A percentile compares a stretch with the other conserved stretches of the same genome.
These are phyloP conservation scores for Lepidotrigona ventralis DNA, from an alignment of 1,140 invertebrate species.

Conservation along the genomic window DNA sequence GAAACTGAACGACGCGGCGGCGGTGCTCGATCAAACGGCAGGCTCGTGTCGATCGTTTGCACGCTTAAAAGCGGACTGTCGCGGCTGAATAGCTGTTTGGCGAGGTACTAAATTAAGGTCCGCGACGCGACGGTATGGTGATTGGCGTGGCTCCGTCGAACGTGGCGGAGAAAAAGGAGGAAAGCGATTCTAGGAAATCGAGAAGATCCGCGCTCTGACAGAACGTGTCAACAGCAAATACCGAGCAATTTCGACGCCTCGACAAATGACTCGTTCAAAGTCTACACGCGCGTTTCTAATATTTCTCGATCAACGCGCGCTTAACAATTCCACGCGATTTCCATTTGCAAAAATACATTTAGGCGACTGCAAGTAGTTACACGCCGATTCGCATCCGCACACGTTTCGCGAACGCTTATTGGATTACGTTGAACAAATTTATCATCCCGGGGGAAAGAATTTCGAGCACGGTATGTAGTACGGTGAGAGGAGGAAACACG, in stretches of 20 bases:
- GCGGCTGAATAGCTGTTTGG: background rate
- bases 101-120: constrained; percentile 46
- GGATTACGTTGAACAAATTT: background rate
- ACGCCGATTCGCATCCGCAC: too few relatives aligned
- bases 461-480: background rate
- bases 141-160: constrained; percentile 49
- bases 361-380: too few relatives aligned
- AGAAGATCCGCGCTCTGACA: background rate
- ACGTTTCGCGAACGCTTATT: background rate
- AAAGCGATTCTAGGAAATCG: background rate
- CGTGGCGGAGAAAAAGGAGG: background rate
- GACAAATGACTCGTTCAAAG: constrained; percentile 11
- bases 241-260: background rate
- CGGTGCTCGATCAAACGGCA: constrained; percentile 18
- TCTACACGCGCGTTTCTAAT: background rate
- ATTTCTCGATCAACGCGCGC: background rate
- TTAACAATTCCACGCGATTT: background rate
- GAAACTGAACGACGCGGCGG: background rate
- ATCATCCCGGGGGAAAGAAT: background rate
- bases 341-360: too few relatives aligned
- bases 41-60: constrained; percentile 1
- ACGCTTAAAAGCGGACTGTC: background rate
- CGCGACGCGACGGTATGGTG: constrained; percentile 15
- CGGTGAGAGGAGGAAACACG: background rate
- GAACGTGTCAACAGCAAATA: background rate